Evolutionary conservation across 2,888 invertebrate genomes (phyloP), one percentile per base, ranked within the genome.

Genomic region (Sphaeridia pumilis): DNA sequence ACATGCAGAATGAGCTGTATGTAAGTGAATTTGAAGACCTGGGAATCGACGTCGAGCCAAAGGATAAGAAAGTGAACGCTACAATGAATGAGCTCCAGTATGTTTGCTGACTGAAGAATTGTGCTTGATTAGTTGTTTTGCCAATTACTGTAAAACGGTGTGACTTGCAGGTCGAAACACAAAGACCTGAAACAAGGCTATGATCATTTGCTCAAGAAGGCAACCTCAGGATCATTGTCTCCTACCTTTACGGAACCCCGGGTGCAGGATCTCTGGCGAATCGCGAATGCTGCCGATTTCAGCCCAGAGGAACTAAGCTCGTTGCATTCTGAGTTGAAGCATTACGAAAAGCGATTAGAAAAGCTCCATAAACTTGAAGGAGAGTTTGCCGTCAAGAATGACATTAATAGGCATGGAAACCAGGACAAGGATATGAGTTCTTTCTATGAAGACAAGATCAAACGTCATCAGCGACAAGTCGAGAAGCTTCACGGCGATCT

Each of bases 211-310:
- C 81, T 84, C 63, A 76, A 82, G 49, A 71, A 84, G 54, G 78
- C 87, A 20, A 79, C 84, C 1, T 79, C 79, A 70, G 88, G 83
- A 67, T 85, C 87, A 0, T 79, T 82, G 54, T 84, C 83, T 66
- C 81, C 80, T 68, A 89, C 89, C 67, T 94, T 94, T 69, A 78
- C 87, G 41, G 93, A 94, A 67, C 87, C 88, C 0, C 86, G 88
- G 73, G 92, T 93, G 1, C 84, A 87, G 69, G 84, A 83, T 0
- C 72, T 94, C 27, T 94, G 93, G 93, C 80, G 79, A 63, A 73
- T 86, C 53, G 93, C 92, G 2, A 69, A 82, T 20, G 77, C 82
- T 49, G 80, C 82, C 12, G 84, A 88, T 69, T 93, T 94, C 70
- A 79, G 82, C 22, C 75, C 79, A 1, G 81, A 83, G 55, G 92